Evolutionary conservation across 2,797 vertebrate genomes (phyloP).

Genomic region (Todus mexicanus): DNA sequence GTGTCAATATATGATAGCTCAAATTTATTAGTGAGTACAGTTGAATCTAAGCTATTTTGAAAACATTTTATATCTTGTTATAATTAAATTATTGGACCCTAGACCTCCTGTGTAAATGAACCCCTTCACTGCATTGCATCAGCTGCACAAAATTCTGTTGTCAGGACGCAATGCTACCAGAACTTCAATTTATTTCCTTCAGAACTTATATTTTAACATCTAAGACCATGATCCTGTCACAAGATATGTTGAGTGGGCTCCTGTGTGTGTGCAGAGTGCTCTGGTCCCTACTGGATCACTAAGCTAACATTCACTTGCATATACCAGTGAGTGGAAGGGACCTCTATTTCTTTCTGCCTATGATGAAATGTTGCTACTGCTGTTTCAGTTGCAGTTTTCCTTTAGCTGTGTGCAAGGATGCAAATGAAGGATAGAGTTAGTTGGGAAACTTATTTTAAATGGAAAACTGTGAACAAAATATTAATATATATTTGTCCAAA

Average conservation of each 20-base stretch:
- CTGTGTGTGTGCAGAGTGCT: neutral
- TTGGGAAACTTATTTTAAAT: neutral
- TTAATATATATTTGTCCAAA: neutral
- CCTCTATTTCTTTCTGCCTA: neutral
- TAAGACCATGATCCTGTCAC: neutral
- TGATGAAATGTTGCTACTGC: accelerated
- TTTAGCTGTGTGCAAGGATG: neutral
- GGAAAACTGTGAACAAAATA: neutral
- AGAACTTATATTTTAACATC: neutral
- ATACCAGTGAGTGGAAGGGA: neutral
- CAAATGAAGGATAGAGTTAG: neutral
- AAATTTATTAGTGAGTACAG: neutral
- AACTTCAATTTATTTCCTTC: neutral
- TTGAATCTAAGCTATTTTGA: neutral
- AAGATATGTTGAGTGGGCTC: neutral
- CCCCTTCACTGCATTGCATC: neutral
- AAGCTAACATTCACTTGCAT: neutral
- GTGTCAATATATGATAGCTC: neutral
- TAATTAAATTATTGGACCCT: neutral
- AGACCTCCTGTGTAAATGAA: neutral
- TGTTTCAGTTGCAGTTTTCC: neutral
- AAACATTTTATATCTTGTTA: neutral
- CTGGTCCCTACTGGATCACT: neutral
- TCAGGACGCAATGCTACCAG: neutral
- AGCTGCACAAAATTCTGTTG: neutral